Percentiles rank a stretch among this genome's conserved stretches.
Evolutionary conservation across 2,888 invertebrate species (phyloP).

Genomic region (Coenonympha arcania): DNA sequence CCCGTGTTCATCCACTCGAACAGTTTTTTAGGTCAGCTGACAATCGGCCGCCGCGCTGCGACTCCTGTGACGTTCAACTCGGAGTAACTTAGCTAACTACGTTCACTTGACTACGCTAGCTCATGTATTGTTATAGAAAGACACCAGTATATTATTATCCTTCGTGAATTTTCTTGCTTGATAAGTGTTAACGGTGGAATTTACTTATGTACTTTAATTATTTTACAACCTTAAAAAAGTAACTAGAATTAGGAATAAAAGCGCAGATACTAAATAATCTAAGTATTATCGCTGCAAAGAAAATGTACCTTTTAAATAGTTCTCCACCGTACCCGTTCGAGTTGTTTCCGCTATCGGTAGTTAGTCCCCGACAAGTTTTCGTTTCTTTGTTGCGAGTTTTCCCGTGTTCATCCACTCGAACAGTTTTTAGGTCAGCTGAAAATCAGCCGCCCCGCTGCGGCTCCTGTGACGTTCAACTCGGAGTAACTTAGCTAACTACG

Average conservation of each 20-base stretch:
- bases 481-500: background rate
- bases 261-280: no score
- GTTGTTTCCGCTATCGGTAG: conserved; percentile 1
- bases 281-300: no score
- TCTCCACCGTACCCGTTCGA: background rate
- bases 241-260: no score
- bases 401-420: conserved; percentile 6
- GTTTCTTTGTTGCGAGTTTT: conserved; percentile 2
- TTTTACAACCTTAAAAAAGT: no score
- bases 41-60: conserved; percentile 2
- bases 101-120: background rate
- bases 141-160: no score
- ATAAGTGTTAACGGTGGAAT: no score
- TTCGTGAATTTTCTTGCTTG: no score
- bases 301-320: background rate
- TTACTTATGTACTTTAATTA: no score
- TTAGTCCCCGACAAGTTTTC: conserved; percentile 1
- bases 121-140: background rate
- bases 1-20: conserved; percentile 6
- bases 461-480: conserved; percentile 3
- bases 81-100: background rate
- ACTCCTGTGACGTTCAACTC: conserved; percentile 2
- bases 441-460: background rate
- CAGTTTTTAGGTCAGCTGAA: conserved; percentile 6
- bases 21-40: conserved; percentile 6